Evolutionary conservation across 2,797 vertebrate genomes (phyloP).

Genomic region (Chiloscyllium punctatum): DNA sequence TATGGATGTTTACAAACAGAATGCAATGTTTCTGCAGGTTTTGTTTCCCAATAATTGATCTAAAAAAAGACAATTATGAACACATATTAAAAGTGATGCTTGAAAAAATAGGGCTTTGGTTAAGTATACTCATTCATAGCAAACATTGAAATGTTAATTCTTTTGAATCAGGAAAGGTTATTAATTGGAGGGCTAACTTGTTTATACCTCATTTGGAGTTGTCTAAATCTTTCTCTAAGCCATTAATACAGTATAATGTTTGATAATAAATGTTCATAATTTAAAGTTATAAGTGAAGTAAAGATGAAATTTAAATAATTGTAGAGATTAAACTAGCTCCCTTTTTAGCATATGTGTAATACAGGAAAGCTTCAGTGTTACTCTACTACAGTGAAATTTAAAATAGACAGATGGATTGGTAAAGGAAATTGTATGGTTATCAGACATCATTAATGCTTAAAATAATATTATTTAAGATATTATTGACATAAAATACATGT

Average conservation of each 20-base stretch:
- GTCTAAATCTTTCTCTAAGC: not conserved
- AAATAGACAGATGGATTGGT: not conserved
- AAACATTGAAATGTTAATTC: slow-evolving; percentile 26
- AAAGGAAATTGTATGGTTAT: slow-evolving; percentile 8
- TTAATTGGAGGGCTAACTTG: not conserved
- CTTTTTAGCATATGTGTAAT: not conserved
- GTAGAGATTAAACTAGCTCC: not conserved
- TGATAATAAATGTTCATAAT: not conserved
- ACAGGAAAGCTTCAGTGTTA: not conserved
- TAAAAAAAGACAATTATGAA: not conserved
- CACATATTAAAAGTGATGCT: not conserved
- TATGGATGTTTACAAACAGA: not conserved
- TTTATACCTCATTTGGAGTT: slow-evolving; percentile 7
- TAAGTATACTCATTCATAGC: not conserved
- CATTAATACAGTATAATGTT: slow-evolving; percentile 11
- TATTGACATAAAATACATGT: not conserved
- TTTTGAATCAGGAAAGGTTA: not conserved
- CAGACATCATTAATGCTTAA: slow-evolving; percentile 9
- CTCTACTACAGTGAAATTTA: not conserved
- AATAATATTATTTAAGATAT: slow-evolving; percentile 12
- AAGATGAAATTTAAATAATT: not conserved
- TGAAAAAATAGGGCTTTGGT: not conserved
- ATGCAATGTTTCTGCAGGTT: too few species aligned
- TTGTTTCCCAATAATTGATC: not conserved
- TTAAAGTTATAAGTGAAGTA: not conserved